A percentile compares a stretch with the other conserved stretches of the same genome.
Conservation (phyloP, 2,797 vertebrate species). For the Petrocephalus schoutedeni region DNA sequence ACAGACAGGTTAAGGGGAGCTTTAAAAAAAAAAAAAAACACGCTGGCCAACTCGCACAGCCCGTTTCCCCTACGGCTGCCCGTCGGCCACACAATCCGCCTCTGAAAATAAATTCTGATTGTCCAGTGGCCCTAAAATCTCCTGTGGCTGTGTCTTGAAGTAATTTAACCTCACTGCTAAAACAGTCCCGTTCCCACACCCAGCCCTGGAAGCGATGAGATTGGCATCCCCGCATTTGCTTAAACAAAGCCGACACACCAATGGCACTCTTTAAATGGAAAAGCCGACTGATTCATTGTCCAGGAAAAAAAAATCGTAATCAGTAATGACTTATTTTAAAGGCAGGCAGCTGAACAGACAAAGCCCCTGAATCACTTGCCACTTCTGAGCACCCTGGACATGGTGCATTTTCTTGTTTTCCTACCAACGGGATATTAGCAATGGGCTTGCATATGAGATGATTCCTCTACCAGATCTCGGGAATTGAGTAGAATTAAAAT, state of each 20-base stretch:
- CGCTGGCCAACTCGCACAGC: constrained; percentile 44
- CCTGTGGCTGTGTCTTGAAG: constrained; percentile 70
- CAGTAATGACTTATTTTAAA: constrained; percentile 73
- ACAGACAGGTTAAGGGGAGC: constrained; percentile 73
- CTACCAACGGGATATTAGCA: constrained; percentile 48
- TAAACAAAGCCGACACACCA: constrained; percentile 59
- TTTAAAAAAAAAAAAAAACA: constrained; percentile 52
- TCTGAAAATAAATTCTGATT: constrained; percentile 74
- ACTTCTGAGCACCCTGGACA: constrained; percentile 49
- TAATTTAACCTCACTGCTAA: constrained; percentile 65
- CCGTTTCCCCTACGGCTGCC: constrained; percentile 37
- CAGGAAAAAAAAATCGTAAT: constrained; percentile 63
- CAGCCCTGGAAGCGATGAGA: constrained; percentile 63
- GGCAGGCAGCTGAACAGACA: constrained; percentile 63
- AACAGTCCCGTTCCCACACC: constrained; percentile 64
- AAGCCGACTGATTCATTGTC: constrained; percentile 68
- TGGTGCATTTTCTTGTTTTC: constrained; percentile 36
- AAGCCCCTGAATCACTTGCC: constrained; percentile 65
- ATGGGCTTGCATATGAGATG: constrained; percentile 35
- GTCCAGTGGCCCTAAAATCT: constrained; percentile 63
- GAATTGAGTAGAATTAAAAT: not conserved
- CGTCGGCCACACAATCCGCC: constrained; percentile 49
- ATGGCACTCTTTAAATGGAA: constrained; percentile 61
- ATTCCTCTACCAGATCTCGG: constrained; percentile 7
- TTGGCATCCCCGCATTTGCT: constrained; percentile 69